phyloP scores from a whole-genome alignment of 2,888 invertebrate genomes.

The Apodemia duryi region DNA sequence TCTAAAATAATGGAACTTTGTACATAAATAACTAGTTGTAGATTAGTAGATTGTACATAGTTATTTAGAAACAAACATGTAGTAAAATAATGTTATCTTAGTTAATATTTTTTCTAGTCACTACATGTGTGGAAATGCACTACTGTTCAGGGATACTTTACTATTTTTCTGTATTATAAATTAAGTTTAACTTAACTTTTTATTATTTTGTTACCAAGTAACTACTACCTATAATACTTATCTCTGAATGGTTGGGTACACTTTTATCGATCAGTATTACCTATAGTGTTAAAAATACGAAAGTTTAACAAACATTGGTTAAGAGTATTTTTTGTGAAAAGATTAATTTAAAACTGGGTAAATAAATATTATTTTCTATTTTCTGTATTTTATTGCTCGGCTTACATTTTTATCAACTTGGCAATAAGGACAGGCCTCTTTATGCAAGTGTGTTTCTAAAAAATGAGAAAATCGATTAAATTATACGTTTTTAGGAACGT shows the following conservation, averaged over 20 bases:
- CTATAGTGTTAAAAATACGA: background rate
- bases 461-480: no score
- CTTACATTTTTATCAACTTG: background rate
- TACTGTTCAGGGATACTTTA: conserved; percentile 17
- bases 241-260: conserved; percentile 1
- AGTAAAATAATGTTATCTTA: conserved; percentile 1
- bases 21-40: background rate
- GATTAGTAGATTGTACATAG: conserved; percentile 3
- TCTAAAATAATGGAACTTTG: background rate
- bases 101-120: conserved; percentile 30
- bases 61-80: background rate
- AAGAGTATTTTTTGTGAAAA: background rate
- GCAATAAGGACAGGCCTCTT: no score
- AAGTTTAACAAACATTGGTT: conserved; percentile 1
- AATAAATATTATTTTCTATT: background rate
- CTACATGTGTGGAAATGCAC: conserved; percentile 28
- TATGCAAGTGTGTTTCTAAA: no score
- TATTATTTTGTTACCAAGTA: background rate
- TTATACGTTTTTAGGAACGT: no score
- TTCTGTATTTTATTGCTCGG: background rate
- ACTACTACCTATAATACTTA: background rate
- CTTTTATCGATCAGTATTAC: background rate
- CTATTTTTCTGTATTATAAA: background rate
- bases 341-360: background rate
- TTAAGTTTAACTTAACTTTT: background rate